Base-by-base conservation (phyloP, 2,113 vertebrate species). In the Cairina moschata region DNA sequence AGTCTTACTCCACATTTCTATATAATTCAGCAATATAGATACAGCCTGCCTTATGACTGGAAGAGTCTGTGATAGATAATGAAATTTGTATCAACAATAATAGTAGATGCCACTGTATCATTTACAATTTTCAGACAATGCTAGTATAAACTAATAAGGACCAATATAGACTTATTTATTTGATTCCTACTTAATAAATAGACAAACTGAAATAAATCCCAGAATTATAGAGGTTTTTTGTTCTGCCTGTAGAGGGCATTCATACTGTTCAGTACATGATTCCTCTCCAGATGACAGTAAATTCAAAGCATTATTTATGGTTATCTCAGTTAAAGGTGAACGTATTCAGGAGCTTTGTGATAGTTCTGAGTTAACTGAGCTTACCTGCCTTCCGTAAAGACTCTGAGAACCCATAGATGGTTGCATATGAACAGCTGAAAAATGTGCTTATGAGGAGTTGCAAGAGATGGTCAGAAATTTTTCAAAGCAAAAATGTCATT, bases 181-280 rank as follows among this genome's bases (percentile, higher is more conserved):
- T 81, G 69, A 23, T 29, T 78, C 23, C 40, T 44, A 38, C 29
- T 76, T 78, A 21, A 46, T 44, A 72, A 58, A 82, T 3, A 67
- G 55, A 26, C 38, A 62, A 80, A 46, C 20, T 36, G 34, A 63
- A 85, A 54, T 48, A 1, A 62, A 50, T 67, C 23, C 23, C 68
- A 75, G 68, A 91, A 59, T 86, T 77, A 32, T 0, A 48, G 42
- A 10, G 0, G 16, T 79, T 95, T 84, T 52, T 40, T 59, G n/a
- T 91, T 92, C 54, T 69, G 17, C 92, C 96, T 94, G 77, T 52
- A 96, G 96, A 94, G 96, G 96, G 96, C 93, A 79, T 88, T 89
- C 77, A 38, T 48, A 90, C 62, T 74, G 65, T 74, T 86, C 68
- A 52, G 40, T 65, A 86, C 13, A 11, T 52, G 50, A 8, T 71